A percentile compares a stretch with the other conserved stretches of the same genome.
phyloP scores from a whole-genome alignment of 2,888 invertebrate genomes.

The Dicranocentrus wangi region DNA sequence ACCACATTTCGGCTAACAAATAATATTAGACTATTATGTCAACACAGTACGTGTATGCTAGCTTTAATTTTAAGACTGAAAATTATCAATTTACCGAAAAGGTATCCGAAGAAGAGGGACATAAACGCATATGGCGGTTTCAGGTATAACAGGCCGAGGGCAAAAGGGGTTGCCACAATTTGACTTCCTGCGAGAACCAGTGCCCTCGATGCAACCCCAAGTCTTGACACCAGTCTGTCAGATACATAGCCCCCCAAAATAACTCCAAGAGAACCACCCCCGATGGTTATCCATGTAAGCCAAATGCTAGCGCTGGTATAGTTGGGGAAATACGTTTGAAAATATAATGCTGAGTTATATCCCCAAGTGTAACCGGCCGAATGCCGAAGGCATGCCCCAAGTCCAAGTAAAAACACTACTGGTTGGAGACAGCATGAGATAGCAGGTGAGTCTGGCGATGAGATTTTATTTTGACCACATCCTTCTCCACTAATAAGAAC shows the following conservation, averaged over 20 bases:
- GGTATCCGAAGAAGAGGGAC: conserved; percentile 88
- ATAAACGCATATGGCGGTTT: conserved; percentile 90
- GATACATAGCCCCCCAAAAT: conserved; percentile 82
- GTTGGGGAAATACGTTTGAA: conserved; percentile 89
- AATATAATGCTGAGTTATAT: conserved; percentile 92
- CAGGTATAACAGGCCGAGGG: conserved; percentile 89
- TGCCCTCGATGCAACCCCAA: conserved; percentile 88
- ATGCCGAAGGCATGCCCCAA: conserved; percentile 82
- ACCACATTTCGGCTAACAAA: conserved; percentile 92
- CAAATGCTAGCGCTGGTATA: conserved; percentile 89
- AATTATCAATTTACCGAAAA: conserved; percentile 87
- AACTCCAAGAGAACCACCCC: conserved; percentile 86
- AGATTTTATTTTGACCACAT: neutral
- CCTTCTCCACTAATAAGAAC: conserved; percentile 70
- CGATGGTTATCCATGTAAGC: conserved; percentile 90
- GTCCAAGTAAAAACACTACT: conserved; percentile 84
- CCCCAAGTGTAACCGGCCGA: conserved; percentile 91
- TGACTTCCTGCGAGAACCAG: conserved; percentile 86
- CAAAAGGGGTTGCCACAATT: conserved; percentile 87
- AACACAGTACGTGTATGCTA: neutral
- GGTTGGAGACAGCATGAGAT: conserved; percentile 75
- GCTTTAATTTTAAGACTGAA: too few relatives aligned
- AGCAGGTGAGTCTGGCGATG: neutral
- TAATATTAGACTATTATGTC: conserved; percentile 5
- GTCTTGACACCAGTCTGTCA: conserved; percentile 89